Base-by-base conservation (phyloP, 2,888 invertebrate species). In the Uropetala carovei region DNA sequence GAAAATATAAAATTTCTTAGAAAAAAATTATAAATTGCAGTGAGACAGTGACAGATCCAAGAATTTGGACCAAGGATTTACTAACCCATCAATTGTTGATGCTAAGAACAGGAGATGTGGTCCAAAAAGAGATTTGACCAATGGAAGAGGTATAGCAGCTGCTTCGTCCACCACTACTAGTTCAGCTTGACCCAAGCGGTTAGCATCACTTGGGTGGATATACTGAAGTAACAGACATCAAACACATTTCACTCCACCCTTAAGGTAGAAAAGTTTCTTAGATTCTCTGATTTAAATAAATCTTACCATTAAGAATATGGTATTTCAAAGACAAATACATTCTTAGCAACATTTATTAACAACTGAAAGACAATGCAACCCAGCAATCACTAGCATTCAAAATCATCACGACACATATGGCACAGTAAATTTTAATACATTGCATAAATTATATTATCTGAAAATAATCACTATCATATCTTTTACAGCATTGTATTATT, bases 151-250 rank as follows among this genome's bases (percentile, higher is more conserved):
- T 93, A 99, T 99, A 11, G 99, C 99, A 0, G 99, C 99, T 1
- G 99, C 99, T 95, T 99, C 99, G 95, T 99, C 99, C 92, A 99
- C 99, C 0, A 99, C 97, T 60, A 99, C 96, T 81, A 99, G 95
- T 95, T 99, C 99, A 0, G 99, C 99, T 93, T 99, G 99, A 13
- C 98, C 97, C 60, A 99, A 96, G 93, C 98, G 97, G 92, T 98
- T 97, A 86, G 97, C 97, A 95, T 99, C 99, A 82, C 97, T 97
- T 0, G 99, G 99, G 93, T 98, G 97, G 94, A 99, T 99, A 95
- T 99, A 99, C 97, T 99, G 95, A 59, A 95, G 94, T 64, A 89
- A 93, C 86, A n/a, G 86, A 84, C 27, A 68, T 59, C 4, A 75
- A 75, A 75, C 22, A 13, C 9, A 18, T 64, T 64, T 18, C 64